Conservation (phyloP, 2,888 invertebrate genomes). For the Drosophila mulleri region DNA sequence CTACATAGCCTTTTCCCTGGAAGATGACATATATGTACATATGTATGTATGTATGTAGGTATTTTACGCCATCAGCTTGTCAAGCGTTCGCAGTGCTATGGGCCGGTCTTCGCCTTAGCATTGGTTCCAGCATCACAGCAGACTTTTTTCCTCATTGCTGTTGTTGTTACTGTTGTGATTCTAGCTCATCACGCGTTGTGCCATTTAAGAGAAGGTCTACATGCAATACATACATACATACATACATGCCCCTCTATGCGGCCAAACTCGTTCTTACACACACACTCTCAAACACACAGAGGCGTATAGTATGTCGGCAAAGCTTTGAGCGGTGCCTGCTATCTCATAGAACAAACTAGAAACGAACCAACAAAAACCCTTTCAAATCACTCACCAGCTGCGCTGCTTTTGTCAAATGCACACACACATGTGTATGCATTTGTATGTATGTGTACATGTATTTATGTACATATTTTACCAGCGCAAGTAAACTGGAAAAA, state of each 20-base stretch:
- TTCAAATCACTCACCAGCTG: constrained; percentile 40
- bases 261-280: constrained; percentile 47
- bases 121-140: constrained; percentile 17
- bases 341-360: constrained; percentile 46
- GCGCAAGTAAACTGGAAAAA: constrained; percentile 12
- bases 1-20: not conserved
- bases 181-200: constrained; percentile 58
- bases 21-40: no score
- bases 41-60: no score
- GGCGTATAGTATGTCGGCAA: not conserved
- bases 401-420: constrained; percentile 26
- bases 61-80: no score
- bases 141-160: constrained; percentile 1
- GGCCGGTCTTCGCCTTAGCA: constrained; percentile 29
- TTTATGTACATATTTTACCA: constrained; percentile 42
- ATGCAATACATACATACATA: no score
- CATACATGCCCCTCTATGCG: constrained; percentile 47
- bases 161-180: constrained; percentile 26
- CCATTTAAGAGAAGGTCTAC: constrained; percentile 63
- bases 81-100: not conserved
- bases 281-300: constrained; percentile 3
- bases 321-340: constrained; percentile 20
- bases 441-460: not conserved
- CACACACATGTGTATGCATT: not conserved
- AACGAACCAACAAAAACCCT: constrained; percentile 35